A percentile compares a stretch with the other conserved stretches of the same genome.
Conservation (phyloP, 64 coral and sea anemone genomes). For the Stichodactyla helianthus region DNA sequence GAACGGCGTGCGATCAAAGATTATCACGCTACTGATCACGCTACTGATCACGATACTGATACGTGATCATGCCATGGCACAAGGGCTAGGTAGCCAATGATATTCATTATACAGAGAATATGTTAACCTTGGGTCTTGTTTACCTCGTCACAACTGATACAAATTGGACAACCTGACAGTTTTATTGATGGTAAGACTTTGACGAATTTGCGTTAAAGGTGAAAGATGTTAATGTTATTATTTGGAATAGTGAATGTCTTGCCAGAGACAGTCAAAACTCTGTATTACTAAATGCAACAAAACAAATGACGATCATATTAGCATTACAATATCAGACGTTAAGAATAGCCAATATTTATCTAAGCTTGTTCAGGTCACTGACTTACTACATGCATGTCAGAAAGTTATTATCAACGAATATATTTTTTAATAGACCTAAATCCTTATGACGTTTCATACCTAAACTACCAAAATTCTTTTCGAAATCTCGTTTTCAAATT, state of each 20-base stretch:
- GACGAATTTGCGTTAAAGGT: neutral
- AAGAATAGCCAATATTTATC: neutral
- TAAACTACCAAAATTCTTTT: no score
- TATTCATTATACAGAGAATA: neutral
- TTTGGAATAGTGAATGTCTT: neutral
- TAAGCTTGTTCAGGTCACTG: neutral
- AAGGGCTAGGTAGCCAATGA: neutral
- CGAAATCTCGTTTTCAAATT: no score
- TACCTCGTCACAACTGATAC: neutral
- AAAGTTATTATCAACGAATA: no score
- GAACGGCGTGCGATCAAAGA: neutral
- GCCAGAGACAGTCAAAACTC: neutral
- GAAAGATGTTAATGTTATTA: neutral
- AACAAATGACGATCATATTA: neutral
- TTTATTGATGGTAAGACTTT: neutral
- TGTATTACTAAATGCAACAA: neutral
- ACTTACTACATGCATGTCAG: neutral
- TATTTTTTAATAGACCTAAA: no score
- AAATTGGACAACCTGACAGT: neutral
- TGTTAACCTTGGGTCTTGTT: neutral
- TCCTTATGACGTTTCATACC: no score
- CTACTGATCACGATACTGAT: neutral
- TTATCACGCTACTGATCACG: neutral
- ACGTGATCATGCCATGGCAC: neutral
- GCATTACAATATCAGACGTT: neutral